Base-by-base conservation (phyloP, 2,113 vertebrate species). In the Excalfactoria chinensis region DNA sequence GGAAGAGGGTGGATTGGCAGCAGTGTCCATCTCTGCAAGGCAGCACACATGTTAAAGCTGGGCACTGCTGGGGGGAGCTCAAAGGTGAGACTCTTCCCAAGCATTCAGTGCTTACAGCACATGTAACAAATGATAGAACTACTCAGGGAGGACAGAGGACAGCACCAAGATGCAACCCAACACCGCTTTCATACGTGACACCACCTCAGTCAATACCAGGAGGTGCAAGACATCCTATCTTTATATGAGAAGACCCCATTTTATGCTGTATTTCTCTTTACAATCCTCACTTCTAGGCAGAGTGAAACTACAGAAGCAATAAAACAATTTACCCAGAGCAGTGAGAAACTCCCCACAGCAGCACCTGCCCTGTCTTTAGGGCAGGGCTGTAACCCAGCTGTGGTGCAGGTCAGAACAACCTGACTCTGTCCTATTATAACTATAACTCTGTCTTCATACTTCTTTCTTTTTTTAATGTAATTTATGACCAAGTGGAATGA, bases 31-130 rank as follows among this genome's bases (percentile, higher is more conserved):
- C 37, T 11, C 16, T 1, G 0, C 7, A 40, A 71, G 37, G 14
- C 8, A 70, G 74, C 30, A 60, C 35, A 43, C 60, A 74, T 0
- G 0, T 53, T 44, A 68, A 64, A 48, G 34, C 15, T 1, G 0
- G 82, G 43, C 17, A 5, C 5, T 21, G 19, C 16, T 12, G 35
- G 7, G 19, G 19, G 15, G 72, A 76, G 22, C n/a, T 30, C 37
- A 28, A 77, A 76, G 16, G 9, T 28, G 66, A 75, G 40, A 73
- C n/a, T 40, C 55, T 60, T 30, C 8, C 18, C 15, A 53, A 26
- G 51, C 11, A 14, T 5, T 34, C 17, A 87, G 30, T 10, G 25
- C 35, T 40, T 26, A 23, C 56, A 37, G 62, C 21, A 28, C 15
- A 23, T 17, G 2, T 28, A 69, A 66, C 26, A 30, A 68, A 11